Evolutionary conservation across 2,888 invertebrate genomes (phyloP), one percentile per base, ranked within the genome.

Genomic region (Synergus itoensis): DNA sequence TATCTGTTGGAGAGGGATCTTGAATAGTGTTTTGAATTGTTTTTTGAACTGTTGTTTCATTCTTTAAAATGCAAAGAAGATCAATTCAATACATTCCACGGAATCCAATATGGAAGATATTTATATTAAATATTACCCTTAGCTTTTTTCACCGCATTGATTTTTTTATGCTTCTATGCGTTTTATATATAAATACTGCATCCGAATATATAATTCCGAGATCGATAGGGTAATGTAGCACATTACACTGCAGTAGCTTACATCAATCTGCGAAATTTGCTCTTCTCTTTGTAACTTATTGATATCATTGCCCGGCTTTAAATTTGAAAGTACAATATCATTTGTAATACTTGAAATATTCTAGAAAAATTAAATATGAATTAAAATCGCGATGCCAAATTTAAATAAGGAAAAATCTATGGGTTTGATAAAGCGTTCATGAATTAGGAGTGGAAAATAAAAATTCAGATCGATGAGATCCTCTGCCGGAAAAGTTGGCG

Each of bases 161-260:
- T 53, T 53, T n/a, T 36, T 73, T 53, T 53, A 73, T 73, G n/a
- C 73, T 73, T 36, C n/a, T 16, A n/a, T 40, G 73, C n/a, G 21
- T 53, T 73, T 73, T 53, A 53, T 73, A 53, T 73, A 53, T 53
- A 53, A 73, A 73, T 36, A 53, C 73, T 73, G 73, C 73, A 53
- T 53, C 48, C 36, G 73, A 53, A 53, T 73, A 73, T 73, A 73
- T 53, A 73, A 73, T 73, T 73, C 53, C 8, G 36, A 53, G 36
- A 73, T 73, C 73, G 53, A 73, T 73, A 73, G 53, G 28, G n/a
- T 73, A 73, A 73, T 73, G 73, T 73, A 73, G 53, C 73, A 53
- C 73, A 53, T 73, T 73, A 73, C 36, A 48, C 73, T 73, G 73
- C 73, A 73, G 53, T 53, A 11, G 12, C 48, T 53, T 73, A 40